phyloP scores from a whole-genome alignment of 2,797 vertebrate species.

The Onychomys arenicola region DNA sequence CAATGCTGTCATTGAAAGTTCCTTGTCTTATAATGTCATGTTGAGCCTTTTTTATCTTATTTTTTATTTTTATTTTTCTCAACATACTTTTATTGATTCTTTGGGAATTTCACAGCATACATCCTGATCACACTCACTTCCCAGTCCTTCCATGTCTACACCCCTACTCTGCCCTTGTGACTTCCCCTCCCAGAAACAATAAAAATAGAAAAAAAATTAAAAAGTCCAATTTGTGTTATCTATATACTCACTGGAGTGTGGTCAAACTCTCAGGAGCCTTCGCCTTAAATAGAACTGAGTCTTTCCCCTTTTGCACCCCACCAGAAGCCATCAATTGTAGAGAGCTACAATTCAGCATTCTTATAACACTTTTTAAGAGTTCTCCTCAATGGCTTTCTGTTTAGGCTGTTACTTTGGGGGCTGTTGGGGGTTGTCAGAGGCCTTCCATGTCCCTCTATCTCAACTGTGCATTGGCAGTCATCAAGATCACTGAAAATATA shows the following conservation, averaged over 20 bases:
- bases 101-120: background rate
- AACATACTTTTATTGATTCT: background rate
- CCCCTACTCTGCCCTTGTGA: background rate
- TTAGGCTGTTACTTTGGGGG: background rate
- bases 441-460: background rate
- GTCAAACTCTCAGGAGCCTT: background rate
- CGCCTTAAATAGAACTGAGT: background rate
- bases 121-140: background rate
- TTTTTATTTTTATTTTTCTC: background rate
- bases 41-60: background rate
- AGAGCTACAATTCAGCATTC: background rate
- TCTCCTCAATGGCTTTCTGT: background rate
- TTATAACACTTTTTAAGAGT: background rate
- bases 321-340: background rate
- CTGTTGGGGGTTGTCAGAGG: background rate
- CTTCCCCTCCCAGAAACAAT: background rate
- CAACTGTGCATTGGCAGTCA: background rate
- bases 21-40: background rate
- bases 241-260: background rate
- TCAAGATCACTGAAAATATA: background rate
- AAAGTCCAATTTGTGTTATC: background rate
- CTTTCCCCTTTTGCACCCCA: background rate
- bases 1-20: background rate
- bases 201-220: background rate
- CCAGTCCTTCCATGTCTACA: background rate